A percentile compares a stretch with the other conserved stretches of the same genome.
Evolutionary conservation across 2,113 vertebrate genomes (phyloP).

Genomic region (Chlorodrepanis virens): DNA sequence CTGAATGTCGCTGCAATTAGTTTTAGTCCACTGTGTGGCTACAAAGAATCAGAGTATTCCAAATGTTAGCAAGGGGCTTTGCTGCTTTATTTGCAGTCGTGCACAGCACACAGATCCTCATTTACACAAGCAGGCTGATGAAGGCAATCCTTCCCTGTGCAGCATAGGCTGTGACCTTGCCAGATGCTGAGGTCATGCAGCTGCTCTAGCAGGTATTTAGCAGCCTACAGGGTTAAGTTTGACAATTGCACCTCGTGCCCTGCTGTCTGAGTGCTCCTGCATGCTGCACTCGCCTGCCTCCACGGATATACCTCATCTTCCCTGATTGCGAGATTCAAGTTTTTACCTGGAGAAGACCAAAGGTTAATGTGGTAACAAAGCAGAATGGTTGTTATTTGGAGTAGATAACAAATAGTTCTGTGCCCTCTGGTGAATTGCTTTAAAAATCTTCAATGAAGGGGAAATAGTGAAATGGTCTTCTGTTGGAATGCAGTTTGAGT

Average conservation of each 20-base stretch:
- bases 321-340: background rate
- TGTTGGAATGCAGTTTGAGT: background rate
- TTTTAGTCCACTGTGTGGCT: background rate
- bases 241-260: background rate
- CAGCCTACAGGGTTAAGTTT: constrained; percentile 1
- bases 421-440: background rate
- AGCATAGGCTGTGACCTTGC: background rate
- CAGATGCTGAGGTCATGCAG: constrained; percentile 8
- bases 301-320: constrained; percentile 6
- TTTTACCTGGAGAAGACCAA: constrained; percentile 15
- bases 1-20: background rate
- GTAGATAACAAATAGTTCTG: constrained; percentile 27
- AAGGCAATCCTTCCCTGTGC: background rate
- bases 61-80: background rate
- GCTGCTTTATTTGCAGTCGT: background rate
- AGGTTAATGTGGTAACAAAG: constrained; percentile 52
- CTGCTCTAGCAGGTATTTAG: constrained; percentile 28
- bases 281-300: background rate
- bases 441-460: background rate
- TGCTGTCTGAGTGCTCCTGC: background rate
- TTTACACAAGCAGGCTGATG: background rate
- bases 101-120: background rate
- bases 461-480: background rate
- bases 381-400: constrained; percentile 11
- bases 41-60: background rate